Conservation (phyloP, 2,113 vertebrate genomes). For the Colius striatus region DNA sequence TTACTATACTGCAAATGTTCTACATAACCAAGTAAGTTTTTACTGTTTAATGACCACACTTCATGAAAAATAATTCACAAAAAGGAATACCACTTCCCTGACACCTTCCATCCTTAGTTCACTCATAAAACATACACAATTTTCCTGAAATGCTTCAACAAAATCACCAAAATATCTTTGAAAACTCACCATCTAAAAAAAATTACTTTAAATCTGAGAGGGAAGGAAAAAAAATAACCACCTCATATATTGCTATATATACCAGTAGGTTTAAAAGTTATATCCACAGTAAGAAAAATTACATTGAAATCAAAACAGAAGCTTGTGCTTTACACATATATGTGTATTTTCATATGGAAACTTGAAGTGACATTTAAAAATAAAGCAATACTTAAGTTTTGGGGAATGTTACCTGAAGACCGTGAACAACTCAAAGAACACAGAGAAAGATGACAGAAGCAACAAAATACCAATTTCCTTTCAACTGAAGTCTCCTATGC, state of each 20-base stretch:
- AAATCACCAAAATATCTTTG: background rate
- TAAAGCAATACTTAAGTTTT: background rate
- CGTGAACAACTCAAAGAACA: background rate
- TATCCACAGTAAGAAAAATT: background rate
- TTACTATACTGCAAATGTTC: background rate
- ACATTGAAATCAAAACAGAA: background rate
- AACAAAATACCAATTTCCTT: background rate
- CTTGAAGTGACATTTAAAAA: background rate
- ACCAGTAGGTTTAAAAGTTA: background rate
- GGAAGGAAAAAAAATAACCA: fast-evolving
- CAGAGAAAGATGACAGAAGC: background rate
- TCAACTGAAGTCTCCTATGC: background rate
- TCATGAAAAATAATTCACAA: background rate
- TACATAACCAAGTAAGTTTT: background rate
- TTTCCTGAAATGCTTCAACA: background rate
- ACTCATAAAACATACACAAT: background rate
- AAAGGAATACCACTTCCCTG: background rate
- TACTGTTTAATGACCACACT: background rate
- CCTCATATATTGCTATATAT: too few relatives aligned
- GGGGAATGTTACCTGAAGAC: background rate
- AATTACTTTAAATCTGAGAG: background rate
- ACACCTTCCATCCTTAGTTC: background rate
- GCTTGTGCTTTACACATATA: background rate
- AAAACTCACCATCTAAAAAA: background rate
- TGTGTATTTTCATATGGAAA: background rate